A percentile compares a stretch with the other conserved stretches of the same genome.
phyloP scores from a whole-genome alignment of 2,797 vertebrate species.

The Sebastes steindachneri region DNA sequence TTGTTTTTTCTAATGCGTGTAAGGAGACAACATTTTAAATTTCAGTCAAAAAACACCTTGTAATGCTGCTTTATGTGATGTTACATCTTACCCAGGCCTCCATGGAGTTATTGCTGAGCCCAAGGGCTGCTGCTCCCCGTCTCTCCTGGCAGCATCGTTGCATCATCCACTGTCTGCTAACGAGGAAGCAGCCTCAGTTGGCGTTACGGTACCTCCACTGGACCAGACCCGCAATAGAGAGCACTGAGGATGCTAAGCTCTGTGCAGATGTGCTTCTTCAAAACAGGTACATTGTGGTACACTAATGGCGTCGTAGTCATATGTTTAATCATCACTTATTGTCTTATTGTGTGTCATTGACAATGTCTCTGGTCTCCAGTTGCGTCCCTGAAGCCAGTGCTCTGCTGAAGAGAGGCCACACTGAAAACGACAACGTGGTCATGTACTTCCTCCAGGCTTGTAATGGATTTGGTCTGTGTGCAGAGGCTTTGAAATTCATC shows the following conservation, averaged over 20 bases:
- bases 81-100: constrained; percentile 44
- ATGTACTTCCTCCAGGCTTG: constrained; percentile 47
- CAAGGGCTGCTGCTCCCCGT: constrained; percentile 45
- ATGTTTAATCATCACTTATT: not conserved
- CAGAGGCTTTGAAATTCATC: constrained; percentile 43
- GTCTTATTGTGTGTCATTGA: not conserved
- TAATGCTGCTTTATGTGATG: not conserved
- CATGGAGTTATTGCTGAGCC: constrained; percentile 66
- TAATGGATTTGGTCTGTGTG: constrained; percentile 36
- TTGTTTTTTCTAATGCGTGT: not conserved
- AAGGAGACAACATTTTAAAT: not conserved
- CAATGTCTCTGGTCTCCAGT: constrained; percentile 23
- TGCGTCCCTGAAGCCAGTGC: constrained; percentile 57
- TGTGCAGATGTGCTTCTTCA: constrained; percentile 64
- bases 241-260: constrained; percentile 61
- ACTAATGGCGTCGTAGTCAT: not conserved
- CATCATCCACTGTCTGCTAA: constrained; percentile 62
- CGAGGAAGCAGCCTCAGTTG: constrained; percentile 48
- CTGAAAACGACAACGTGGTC: constrained; percentile 34
- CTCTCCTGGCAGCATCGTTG: constrained; percentile 68
- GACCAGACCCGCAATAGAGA: constrained; percentile 55
- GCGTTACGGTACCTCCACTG: constrained; percentile 67
- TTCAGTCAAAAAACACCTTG: not conserved
- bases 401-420: constrained; percentile 53
- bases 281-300: constrained; percentile 47